These are phyloP conservation scores for Sibirionetta formosa DNA, from an alignment of 2,797 vertebrate genomes.

Conservation along the genomic window DNA sequence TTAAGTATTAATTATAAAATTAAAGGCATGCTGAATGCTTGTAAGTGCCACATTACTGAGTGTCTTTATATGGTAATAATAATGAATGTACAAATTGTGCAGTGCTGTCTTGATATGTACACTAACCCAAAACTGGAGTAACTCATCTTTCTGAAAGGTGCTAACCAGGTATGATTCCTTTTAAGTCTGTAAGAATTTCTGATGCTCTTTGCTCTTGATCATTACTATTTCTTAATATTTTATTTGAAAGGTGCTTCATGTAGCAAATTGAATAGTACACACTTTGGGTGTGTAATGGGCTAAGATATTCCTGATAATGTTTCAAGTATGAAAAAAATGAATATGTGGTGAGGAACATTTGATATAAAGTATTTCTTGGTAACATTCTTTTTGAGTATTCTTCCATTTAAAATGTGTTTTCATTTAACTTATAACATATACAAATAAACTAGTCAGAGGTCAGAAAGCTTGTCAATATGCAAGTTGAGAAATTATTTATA, in stretches of 20 bases:
- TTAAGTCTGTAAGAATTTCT: background rate
- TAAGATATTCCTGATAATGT: background rate
- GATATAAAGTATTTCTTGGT: background rate
- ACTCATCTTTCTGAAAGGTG: background rate
- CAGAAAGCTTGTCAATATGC: background rate
- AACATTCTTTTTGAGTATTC: background rate
- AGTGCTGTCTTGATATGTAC: background rate
- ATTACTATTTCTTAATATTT: conserved; percentile 40
- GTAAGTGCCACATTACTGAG: background rate
- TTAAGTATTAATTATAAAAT: background rate
- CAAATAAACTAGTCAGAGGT: conserved; percentile 17
- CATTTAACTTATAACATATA: conserved; percentile 16
- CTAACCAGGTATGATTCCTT: background rate
- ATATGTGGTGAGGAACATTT: background rate
- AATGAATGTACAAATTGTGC: background rate
- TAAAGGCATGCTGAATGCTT: background rate
- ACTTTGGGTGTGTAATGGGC: background rate
- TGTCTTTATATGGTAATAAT: background rate
- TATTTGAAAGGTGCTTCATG: background rate
- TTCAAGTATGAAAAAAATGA: background rate
- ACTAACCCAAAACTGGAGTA: background rate
- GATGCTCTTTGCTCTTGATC: background rate
- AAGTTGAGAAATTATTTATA: conserved; percentile 30
- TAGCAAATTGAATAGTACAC: conserved; percentile 22
- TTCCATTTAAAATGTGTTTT: conserved; percentile 10